Conservation (phyloP, 2,797 vertebrate species). For the Brotula barbata region DNA sequence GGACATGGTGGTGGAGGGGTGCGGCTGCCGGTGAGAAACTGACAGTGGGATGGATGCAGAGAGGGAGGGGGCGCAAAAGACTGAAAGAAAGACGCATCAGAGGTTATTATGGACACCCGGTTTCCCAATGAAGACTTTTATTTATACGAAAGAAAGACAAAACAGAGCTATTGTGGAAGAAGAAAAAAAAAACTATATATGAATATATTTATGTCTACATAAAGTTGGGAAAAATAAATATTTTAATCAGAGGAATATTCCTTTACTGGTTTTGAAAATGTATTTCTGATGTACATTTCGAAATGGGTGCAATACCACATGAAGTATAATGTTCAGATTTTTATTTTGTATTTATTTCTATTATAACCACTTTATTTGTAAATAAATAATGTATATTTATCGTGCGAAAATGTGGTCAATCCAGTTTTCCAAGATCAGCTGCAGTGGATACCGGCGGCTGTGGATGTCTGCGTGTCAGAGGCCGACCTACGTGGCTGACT, state of each 20-base stretch:
- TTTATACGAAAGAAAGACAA: constrained; percentile 93
- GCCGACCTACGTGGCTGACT: constrained; percentile 13
- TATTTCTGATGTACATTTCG: constrained; percentile 99
- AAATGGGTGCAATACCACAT: constrained; percentile 99
- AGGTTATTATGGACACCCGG: constrained; percentile 87
- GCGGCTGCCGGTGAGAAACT: constrained; percentile 90
- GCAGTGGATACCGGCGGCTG: constrained; percentile 78
- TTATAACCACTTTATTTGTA: constrained; percentile 99
- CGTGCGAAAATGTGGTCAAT: constrained; percentile 90
- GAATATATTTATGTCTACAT: constrained; percentile 99
- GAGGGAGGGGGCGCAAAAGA: constrained; percentile 38
- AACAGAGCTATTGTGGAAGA: constrained; percentile 91
- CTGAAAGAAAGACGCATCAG: constrained; percentile 59
- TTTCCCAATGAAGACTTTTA: constrained; percentile 99
- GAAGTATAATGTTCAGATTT: constrained; percentile 99
- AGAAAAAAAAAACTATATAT: constrained; percentile 94
- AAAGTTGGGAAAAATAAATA: constrained; percentile 97
- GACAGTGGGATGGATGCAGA: constrained; percentile 13
- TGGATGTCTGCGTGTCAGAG: constrained; percentile 49
- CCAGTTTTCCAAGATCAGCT: constrained; percentile 78
- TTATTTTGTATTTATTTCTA: constrained; percentile 99
- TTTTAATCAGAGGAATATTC: constrained; percentile 99
- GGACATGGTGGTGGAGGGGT: constrained; percentile 99
- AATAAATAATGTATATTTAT: constrained; percentile 99
- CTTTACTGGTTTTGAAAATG: constrained; percentile 96